A percentile compares a stretch with the other conserved stretches of the same genome.
These are phyloP conservation scores for Chrysolina haemoptera DNA, from an alignment of 2,888 invertebrate genomes.

Conservation along the genomic window DNA sequence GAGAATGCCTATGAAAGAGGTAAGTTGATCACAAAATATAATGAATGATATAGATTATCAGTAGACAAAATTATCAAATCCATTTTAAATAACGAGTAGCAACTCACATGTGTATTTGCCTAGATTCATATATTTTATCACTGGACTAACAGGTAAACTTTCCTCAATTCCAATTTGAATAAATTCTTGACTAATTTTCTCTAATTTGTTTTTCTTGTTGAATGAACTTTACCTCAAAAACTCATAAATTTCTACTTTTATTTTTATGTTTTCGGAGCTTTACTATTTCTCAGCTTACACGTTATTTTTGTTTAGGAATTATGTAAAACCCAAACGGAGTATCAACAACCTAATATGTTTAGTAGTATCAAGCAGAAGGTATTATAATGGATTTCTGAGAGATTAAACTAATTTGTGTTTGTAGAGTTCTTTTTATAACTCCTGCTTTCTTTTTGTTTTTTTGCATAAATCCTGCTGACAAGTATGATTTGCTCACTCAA, in stretches of 20 bases:
- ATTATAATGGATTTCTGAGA: slow-evolving; percentile 39
- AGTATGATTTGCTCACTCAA: neutral
- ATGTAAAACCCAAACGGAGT: slow-evolving; percentile 75
- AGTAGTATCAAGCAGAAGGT: slow-evolving; percentile 73
- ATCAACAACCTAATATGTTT: slow-evolving; percentile 74
- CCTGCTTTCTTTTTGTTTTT: slow-evolving; percentile 24
- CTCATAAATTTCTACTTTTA: neutral
- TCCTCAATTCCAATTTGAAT: too few species aligned
- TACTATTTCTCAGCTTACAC: slow-evolving; percentile 32
- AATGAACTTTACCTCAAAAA: neutral
- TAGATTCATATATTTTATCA: too few species aligned
- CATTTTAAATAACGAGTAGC: neutral
- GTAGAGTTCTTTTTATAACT: slow-evolving; percentile 27
- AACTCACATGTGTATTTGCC: too few species aligned
- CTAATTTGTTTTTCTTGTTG: too few species aligned
- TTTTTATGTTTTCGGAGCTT: slow-evolving; percentile 30
- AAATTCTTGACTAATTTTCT: too few species aligned
- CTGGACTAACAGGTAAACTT: too few species aligned
- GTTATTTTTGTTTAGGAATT: slow-evolving; percentile 72
- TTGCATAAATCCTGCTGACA: slow-evolving; percentile 10
- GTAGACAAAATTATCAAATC: neutral
- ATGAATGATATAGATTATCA: neutral
- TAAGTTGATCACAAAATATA: slow-evolving; percentile 62
- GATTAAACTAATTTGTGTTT: slow-evolving; percentile 20
- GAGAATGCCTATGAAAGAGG: slow-evolving; percentile 94